Base-by-base conservation (phyloP, 2,113 vertebrate genomes). In the Atrichornis clamosus region DNA sequence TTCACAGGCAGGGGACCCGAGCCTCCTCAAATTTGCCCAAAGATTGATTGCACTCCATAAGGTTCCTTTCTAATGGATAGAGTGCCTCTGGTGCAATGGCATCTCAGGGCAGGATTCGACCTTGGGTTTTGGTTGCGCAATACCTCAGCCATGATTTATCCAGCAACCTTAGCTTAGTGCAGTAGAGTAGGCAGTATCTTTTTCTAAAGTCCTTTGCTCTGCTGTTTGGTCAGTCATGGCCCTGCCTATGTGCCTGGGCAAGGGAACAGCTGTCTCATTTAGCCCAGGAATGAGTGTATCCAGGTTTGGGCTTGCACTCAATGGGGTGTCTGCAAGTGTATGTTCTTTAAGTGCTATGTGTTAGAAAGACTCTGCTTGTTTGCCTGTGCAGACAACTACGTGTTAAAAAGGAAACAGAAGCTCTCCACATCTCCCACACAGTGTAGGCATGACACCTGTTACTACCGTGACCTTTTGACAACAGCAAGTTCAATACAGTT, bases 281-380 rank as follows among this genome's bases (percentile, higher is more conserved):
- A 69, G n/a, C 37, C 50, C 59, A 50, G 50, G 35, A 74, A 46
- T 28, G 20, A 52, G 35, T 14, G 16, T 46, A 33, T 65, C 42
- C 41, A 33, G 37, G 13, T 37, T 84, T 67, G 60, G 70, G 16
- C 44, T 68, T 73, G 59, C 13, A 50, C 52, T 73, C 23, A 26
- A 0, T 64, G 23, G 19, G 16, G 9, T 21, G 11, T 79, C 58
- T 60, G 53, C 15, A 19, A 28, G 32, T 6, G 1, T 16, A 42
- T 1, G 0, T 18, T 87, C 18, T 69, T 35, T 27, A 14, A 11
- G 30, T 92, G 53, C 32, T 80, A 11, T 6, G 7, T 0, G 0
- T 76, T 64, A 73, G 75, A 35, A 64, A 50, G 44, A 21, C 14
- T 63, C 17, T 1, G 1, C 9, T 59, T 44, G 33, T 37, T 47